Base-by-base conservation (phyloP, 2,888 invertebrate genomes). In the Sinelater perroti region DNA sequence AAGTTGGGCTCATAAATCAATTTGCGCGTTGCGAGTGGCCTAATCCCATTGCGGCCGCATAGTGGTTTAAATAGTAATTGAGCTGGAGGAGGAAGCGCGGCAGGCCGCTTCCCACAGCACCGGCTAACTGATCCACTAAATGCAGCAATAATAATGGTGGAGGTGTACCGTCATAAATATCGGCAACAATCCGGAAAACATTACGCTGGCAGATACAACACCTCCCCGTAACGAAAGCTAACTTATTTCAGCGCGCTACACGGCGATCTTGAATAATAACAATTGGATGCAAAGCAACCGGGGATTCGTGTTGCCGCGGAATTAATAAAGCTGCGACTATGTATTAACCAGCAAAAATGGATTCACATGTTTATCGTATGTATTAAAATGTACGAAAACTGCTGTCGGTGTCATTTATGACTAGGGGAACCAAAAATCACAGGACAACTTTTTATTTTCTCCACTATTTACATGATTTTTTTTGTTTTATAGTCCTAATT, bases 181-280 rank as follows among this genome's bases (percentile, higher is more conserved):
- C 20, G 8, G 6, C 16, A 50, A 36, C 53, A 59, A 53, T 54
- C 49, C 54, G 54, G 50, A 59, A 59, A 49, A 54, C 59, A 50
- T 54, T 53, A 49, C 28, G 20, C 33, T 38, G 54, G 54, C 59
- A 50, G 31, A 42, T 53, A 54, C 54, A 59, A 59, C 49, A 44
- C 53, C 49, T 54, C 44, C 52, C 44, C 21, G 51, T 51, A 56
- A 18, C 45, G 30, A 49, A 53, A 44, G 44, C 54, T 33, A 49
- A 49, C 18, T 53, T 53, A 58, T 53, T 53, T 58, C 53, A 38
- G 44, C 38, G 33, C 31, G 36, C 46, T 31, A 50, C 56, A 53
- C 42, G 44, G 20, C 26, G 35, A 38, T 44, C 53, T 53, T 53
- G 58, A 58, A 58, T 58, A 58, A 42, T 47, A 38, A 56, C 56